phyloP scores from a whole-genome alignment of 2,113 vertebrate genomes.

The Protobothrops flavoviridis region DNA sequence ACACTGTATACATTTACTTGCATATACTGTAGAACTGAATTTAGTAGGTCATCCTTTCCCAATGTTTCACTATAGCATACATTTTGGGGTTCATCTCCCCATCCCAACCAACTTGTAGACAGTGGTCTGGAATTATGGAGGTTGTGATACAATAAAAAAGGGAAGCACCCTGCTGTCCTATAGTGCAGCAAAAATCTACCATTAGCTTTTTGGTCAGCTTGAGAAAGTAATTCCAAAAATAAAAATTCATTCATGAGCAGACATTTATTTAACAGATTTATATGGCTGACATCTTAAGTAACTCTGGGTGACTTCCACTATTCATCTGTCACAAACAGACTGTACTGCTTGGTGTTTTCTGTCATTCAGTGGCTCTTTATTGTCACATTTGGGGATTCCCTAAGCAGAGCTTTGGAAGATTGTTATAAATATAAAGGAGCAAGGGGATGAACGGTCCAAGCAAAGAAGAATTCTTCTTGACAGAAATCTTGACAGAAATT shows the following conservation, averaged over 20 bases:
- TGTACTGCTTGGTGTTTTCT: background rate
- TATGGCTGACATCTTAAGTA: background rate
- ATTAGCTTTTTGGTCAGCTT: background rate
- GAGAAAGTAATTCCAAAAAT: constrained; percentile 24
- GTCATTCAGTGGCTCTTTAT: constrained; percentile 9
- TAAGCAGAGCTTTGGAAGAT: constrained; percentile 12
- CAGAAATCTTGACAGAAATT: constrained; percentile 50
- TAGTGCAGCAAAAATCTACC: background rate
- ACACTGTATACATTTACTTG: background rate
- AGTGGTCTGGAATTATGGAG: background rate
- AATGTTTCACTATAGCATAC: too few species aligned
- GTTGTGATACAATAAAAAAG: background rate
- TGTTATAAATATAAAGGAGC: constrained; percentile 2
- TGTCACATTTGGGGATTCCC: background rate
- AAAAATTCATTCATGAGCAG: background rate
- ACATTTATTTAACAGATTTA: background rate
- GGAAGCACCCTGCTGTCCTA: background rate
- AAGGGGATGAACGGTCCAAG: background rate
- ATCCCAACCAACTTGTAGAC: background rate
- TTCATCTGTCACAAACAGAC: background rate
- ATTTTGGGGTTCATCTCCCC: background rate
- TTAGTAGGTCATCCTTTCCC: background rate
- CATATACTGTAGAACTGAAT: background rate
- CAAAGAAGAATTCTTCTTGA: constrained; percentile 32
- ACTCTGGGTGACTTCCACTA: background rate